phyloP scores from a whole-genome alignment of 2,797 vertebrate species.

The Prionace glauca region DNA sequence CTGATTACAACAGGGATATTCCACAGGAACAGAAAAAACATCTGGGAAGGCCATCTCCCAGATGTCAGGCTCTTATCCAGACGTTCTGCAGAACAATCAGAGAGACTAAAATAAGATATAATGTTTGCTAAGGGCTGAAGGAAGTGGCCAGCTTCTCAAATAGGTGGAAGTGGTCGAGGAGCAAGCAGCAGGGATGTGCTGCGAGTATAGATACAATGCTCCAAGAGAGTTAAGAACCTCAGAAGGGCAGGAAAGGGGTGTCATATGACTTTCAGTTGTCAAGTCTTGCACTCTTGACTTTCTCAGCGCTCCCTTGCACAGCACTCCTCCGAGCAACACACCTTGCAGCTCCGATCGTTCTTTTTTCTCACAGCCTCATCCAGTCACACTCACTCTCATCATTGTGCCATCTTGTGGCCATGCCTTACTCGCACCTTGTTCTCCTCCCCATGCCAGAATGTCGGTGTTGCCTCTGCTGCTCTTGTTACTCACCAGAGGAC shows the following conservation, averaged over 20 bases:
- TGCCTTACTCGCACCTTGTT: no score
- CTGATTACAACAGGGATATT: no score
- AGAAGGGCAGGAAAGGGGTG: no score
- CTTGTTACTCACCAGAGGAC: background rate
- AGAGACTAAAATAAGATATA: background rate
- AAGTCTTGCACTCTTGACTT: background rate
- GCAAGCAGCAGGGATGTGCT: no score
- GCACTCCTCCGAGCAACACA: no score
- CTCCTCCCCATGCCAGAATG: no score
- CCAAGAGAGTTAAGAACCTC: background rate
- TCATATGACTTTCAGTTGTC: background rate
- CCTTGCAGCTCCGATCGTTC: no score
- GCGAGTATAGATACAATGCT: background rate
- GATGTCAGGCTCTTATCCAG: background rate
- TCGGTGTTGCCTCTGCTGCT: no score
- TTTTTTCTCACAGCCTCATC: background rate
- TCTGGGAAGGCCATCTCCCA: background rate
- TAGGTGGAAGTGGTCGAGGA: background rate
- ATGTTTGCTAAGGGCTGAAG: background rate
- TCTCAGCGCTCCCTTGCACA: background rate
- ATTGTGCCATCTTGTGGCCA: no score
- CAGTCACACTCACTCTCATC: background rate
- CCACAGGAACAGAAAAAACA: background rate
- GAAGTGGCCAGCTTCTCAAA: background rate
- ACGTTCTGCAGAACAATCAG: background rate